Conservation (phyloP, 2,113 vertebrate species). For the Ceyx cyanopectus region DNA sequence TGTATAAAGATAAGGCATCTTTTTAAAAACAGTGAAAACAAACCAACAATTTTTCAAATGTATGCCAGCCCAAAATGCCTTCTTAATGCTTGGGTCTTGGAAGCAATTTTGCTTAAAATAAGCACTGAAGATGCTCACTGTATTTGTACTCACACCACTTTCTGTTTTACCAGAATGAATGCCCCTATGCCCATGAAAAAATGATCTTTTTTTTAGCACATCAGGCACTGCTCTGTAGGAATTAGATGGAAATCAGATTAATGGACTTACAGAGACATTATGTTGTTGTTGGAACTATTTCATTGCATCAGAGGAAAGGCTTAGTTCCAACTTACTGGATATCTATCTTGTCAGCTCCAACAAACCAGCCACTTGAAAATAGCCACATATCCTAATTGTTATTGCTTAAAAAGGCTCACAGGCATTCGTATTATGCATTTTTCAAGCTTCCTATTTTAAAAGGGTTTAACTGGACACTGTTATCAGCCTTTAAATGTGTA, state of each 20-base stretch:
- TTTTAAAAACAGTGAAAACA: not conserved
- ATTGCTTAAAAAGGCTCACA: not conserved
- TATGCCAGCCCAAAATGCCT: not conserved
- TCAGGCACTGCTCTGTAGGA: not conserved
- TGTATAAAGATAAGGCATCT: not conserved
- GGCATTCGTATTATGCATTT: not conserved
- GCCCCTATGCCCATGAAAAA: not conserved
- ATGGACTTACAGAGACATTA: not conserved
- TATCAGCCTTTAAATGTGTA: not conserved
- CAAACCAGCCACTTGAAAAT: conserved; percentile 4
- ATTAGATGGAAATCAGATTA: not conserved
- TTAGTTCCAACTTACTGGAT: not conserved
- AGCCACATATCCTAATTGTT: not conserved
- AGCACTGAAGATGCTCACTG: not conserved
- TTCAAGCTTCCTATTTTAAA: not conserved
- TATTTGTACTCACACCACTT: not conserved
- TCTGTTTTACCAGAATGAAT: not conserved
- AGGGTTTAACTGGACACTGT: not conserved
- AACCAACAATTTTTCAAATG: not conserved
- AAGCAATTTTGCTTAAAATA: not conserved
- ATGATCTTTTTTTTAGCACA: not conserved
- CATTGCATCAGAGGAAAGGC: not conserved
- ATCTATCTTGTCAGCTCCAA: not conserved
- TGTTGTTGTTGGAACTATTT: not conserved
- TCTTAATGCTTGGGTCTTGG: not conserved